phyloP scores from a whole-genome alignment of 2,888 invertebrate genomes.

The Phrixothrix hirtus region DNA sequence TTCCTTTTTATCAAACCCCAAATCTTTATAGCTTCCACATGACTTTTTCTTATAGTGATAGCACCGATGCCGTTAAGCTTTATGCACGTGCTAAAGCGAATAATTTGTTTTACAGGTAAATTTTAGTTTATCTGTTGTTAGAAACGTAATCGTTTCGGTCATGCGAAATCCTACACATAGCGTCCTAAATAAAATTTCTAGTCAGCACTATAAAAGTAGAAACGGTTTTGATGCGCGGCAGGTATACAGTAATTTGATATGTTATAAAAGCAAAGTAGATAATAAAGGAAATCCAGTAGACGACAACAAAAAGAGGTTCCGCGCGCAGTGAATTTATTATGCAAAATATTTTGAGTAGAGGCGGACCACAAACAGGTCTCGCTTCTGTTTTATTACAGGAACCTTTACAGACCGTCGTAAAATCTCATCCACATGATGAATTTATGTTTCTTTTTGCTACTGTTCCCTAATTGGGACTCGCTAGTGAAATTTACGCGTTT shows the following conservation, averaged over 20 bases:
- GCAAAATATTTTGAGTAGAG: conserved; percentile 40
- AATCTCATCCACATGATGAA: conserved; percentile 42
- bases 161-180: conserved; percentile 1
- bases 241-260: conserved; percentile 23
- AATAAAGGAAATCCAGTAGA: conserved; percentile 24
- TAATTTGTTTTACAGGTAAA: conserved; percentile 12
- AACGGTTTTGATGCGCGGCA: conserved; percentile 1
- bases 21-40: conserved; percentile 36
- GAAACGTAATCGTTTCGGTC: conserved; percentile 1
- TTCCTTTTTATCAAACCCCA: conserved; percentile 33
- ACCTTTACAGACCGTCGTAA: conserved; percentile 36
- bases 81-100: conserved; percentile 9
- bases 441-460: conserved; percentile 40
- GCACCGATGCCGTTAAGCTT: conserved; percentile 24
- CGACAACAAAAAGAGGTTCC: conserved; percentile 20
- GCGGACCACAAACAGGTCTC: conserved; percentile 37
- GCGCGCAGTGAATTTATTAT: conserved; percentile 39
- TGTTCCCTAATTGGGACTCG: conserved; percentile 38
- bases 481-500: conserved; percentile 39
- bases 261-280: conserved; percentile 24
- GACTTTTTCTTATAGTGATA: conserved; percentile 32
- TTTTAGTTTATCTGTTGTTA: neutral
- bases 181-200: conserved; percentile 10
- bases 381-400: conserved; percentile 33
- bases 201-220: conserved; percentile 1